Base-by-base conservation (phyloP, 2,113 vertebrate genomes). In the Promerops cafer region DNA sequence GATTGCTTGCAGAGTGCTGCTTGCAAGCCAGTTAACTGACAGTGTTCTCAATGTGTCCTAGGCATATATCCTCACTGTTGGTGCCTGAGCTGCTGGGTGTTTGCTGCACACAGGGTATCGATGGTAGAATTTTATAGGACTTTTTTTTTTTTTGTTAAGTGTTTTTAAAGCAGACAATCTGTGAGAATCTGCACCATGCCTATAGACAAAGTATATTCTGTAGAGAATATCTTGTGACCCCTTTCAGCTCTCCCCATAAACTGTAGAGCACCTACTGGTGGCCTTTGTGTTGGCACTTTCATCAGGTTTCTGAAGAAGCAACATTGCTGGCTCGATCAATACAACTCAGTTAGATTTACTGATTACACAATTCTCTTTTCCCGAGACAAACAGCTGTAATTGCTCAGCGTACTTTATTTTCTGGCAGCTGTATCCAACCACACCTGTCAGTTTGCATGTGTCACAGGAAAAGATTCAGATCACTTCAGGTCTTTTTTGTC, bases 281-380 rank as follows among this genome's bases (percentile, higher is more conserved):
- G 54, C 30, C 75, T 80, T 80, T 37, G 30, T 20, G 20, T 66
- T 72, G 87, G 35, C 50, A 77, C 96, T 96, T 96, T 76, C 66
- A 54, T 94, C 53, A n/a, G 56, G 75, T 75, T 95, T 72, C 74
- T 83, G 65, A 94, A 83, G 75, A 92, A 50, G 27, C 75, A 88
- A 49, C 70, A 2, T 57, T 70, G n/a, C 65, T 83, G 64, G 10
- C 45, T 93, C 0, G 0, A 72, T 96, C 72, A 14, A 50, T 95
- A 56, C 33, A 70, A 21, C 82, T 69, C 87, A 53, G 78, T 64
- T 90, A 91, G 61, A 85, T 79, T 83, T 88, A 79, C 80, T 90
- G 91, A 94, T 88, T 53, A 76, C 84, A 74, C 82, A 66, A 6
- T 86, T 83, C 56, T 93, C 45, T 91, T 90, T 87, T 90, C 57